A percentile compares a stretch with the other conserved stretches of the same genome.
Evolutionary conservation across 2,113 vertebrate species (phyloP).

Genomic region (Nerophis lumbriciformis): DNA sequence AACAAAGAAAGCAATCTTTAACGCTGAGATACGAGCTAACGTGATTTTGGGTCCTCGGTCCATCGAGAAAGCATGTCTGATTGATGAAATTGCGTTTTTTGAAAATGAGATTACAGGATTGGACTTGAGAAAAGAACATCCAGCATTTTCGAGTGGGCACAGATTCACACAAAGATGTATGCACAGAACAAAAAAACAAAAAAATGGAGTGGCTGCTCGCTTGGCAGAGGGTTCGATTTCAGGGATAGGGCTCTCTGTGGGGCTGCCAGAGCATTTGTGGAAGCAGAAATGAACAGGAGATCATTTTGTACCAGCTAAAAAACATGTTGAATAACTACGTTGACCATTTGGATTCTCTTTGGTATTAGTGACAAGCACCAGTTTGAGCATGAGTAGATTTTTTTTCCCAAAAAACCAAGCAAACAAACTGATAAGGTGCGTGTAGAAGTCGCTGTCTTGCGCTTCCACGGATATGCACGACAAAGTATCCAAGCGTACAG

Average conservation of each 20-base stretch:
- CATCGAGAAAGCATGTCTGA: slow-evolving; percentile 16
- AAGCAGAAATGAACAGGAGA: slow-evolving; percentile 7
- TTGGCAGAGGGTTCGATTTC: slow-evolving; percentile 49
- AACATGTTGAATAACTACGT: background rate
- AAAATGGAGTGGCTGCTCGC: slow-evolving; percentile 41
- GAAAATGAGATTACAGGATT: slow-evolving; percentile 29
- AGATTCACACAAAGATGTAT: slow-evolving; percentile 49
- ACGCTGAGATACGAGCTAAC: slow-evolving; percentile 10
- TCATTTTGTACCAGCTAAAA: slow-evolving; percentile 1
- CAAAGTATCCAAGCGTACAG: too few species aligned
- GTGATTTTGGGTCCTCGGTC: background rate
- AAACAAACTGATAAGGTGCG: too few species aligned
- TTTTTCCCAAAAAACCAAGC: too few species aligned
- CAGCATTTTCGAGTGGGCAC: slow-evolving; percentile 50
- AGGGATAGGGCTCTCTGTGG: slow-evolving; percentile 36
- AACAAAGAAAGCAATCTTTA: slow-evolving; percentile 18
- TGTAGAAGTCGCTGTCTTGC: too few species aligned
- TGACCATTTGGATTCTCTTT: background rate
- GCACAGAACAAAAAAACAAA: slow-evolving; percentile 46
- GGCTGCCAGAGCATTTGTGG: slow-evolving; percentile 51
- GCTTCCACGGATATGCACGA: too few species aligned
- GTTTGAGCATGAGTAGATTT: too few species aligned
- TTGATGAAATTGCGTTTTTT: slow-evolving; percentile 40
- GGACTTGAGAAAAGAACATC: slow-evolving; percentile 23
- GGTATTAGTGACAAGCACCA: background rate